Evolutionary conservation across 2,113 vertebrate species (phyloP).

Genomic region (Platycercus adscitus): DNA sequence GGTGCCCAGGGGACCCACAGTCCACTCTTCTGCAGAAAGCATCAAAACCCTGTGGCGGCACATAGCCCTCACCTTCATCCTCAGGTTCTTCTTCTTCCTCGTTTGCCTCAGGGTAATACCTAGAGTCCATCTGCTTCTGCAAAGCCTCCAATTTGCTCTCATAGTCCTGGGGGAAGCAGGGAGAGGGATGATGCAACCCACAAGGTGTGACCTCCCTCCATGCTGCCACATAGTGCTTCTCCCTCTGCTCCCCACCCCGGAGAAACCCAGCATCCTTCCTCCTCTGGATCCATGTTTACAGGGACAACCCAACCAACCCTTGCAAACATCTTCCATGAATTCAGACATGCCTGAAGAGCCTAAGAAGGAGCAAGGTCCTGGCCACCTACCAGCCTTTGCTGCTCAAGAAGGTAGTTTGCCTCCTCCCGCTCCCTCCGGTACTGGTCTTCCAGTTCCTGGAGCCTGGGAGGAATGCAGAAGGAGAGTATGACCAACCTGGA

Average conservation of each 20-base stretch:
- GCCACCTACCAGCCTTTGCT: constrained; percentile 91
- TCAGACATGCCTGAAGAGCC: neutral
- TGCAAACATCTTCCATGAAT: neutral
- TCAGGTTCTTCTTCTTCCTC: constrained; percentile 95
- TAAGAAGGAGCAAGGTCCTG: neutral
- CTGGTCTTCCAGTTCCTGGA: constrained; percentile 96
- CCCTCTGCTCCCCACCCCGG: fast-evolving
- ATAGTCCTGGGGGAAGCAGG: constrained; percentile 83
- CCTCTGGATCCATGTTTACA: neutral
- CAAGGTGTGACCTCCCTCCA: neutral
- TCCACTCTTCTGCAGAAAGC: neutral
- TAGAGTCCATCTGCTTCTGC: constrained; percentile 95
- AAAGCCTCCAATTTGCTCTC: constrained; percentile 95
- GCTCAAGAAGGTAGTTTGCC: constrained; percentile 93
- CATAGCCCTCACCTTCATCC: constrained; percentile 86
- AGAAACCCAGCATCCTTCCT: neutral
- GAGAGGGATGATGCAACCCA: neutral
- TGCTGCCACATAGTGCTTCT: neutral
- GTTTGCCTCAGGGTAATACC: constrained; percentile 84
- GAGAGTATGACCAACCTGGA: neutral
- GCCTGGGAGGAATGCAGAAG: constrained; percentile 67
- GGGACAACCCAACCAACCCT: neutral
- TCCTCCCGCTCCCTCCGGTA: constrained; percentile 95
- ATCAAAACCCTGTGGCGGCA: neutral
- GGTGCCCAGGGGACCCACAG: neutral